Base-by-base conservation (phyloP, 1,140 invertebrate genomes). In the Charaxes varanes region DNA sequence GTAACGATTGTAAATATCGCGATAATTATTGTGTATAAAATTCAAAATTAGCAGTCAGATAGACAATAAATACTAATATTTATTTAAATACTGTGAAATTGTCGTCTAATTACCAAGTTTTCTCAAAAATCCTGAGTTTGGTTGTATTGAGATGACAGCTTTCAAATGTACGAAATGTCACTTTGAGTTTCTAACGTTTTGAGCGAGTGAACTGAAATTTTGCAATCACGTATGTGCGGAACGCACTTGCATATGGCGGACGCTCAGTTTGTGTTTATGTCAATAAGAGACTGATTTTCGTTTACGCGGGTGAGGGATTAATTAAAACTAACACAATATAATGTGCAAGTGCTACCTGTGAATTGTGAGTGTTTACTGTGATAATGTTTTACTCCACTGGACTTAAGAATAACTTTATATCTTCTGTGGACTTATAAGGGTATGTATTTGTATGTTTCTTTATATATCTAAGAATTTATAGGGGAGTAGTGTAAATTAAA, bases 251-350 rank as follows among this genome's bases (percentile, higher is more conserved):
- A 79, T 82, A 82, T 82, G 77, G 77, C 77, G 70, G 70, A 79
- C 61, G 66, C 62, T 77, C 69, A 73, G 77, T 81, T 78, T 81
- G 74, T 81, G 77, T 82, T 82, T 82, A 82, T 82, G 74, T 82
- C 77, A 82, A 82, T 82, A 82, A 77, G 70, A 60, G 73, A 70
- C 66, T 77, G 72, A 79, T 77, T 77, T 76, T 72, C 58, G 67
- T 77, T 81, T 81, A 63, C 78, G 78, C 74, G 78, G 78, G 78
- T 82, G 78, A 79, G 69, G n/a, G 62, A 72, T 68, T 67, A 64
- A 65, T 53, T 53, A 65, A 66, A 61, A 68, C 65, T 55, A 64
- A 60, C 62, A 51, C 65, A 69, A 62, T 44, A 66, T 62, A 49
- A 73, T 76, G 72, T 79, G 72, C 38, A 43, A 55, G 64, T 73